Conservation (phyloP, 2,113 vertebrate genomes). For the Planiliza haematocheilus region DNA sequence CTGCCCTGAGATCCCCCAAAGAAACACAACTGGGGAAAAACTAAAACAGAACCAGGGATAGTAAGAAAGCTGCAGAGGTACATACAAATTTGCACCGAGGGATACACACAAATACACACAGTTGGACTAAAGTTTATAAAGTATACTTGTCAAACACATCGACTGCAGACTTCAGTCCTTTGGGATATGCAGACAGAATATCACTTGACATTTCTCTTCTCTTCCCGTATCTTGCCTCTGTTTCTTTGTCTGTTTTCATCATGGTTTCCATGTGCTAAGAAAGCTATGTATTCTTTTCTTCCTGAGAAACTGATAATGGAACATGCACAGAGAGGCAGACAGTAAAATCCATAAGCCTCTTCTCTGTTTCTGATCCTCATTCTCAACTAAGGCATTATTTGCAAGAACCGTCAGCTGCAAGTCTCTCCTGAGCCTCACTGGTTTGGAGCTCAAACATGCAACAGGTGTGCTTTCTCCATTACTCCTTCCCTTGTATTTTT, state of each 20-base stretch:
- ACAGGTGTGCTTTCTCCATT: slow-evolving; percentile 64
- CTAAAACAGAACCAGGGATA: slow-evolving; percentile 12
- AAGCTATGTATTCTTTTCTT: not conserved
- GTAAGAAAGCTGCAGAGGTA: slow-evolving; percentile 10
- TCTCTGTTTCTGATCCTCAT: slow-evolving; percentile 22
- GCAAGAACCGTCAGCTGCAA: slow-evolving; percentile 14
- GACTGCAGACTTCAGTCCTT: not conserved
- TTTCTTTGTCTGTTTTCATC: slow-evolving; percentile 5
- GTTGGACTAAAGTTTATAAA: no score
- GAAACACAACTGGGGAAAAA: slow-evolving; percentile 32
- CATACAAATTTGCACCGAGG: not conserved
- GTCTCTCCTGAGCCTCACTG: slow-evolving; percentile 16
- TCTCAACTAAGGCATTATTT: slow-evolving; percentile 40
- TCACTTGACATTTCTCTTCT: slow-evolving; percentile 8
- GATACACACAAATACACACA: no score
- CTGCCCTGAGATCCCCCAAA: slow-evolving; percentile 36
- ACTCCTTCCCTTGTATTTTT: not conserved
- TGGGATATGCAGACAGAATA: not conserved
- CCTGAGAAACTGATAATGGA: slow-evolving; percentile 9
- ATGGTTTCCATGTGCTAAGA: not conserved
- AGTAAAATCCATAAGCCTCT: slow-evolving; percentile 36
- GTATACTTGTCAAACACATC: slow-evolving; percentile 3
- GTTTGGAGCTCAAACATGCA: slow-evolving; percentile 51
- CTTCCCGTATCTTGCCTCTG: not conserved
- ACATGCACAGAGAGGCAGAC: not conserved